Evolutionary conservation across 1,140 invertebrate genomes (phyloP), one percentile per base, ranked within the genome.

Genomic region (Formica exsecta): DNA sequence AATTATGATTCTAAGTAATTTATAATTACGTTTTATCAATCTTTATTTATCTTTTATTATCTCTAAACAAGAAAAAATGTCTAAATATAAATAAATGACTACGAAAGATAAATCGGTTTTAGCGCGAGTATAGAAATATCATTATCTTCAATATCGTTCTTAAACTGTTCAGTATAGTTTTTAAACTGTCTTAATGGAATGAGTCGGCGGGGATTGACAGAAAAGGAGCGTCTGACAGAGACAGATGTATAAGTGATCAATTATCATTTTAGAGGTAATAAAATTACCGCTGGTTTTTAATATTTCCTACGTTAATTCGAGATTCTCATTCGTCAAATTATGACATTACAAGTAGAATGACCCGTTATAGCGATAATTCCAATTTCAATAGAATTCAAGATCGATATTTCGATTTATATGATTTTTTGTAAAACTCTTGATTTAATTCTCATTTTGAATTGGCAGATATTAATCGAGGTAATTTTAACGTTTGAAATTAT

Each of bases 221-320:
- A 22, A 80, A 81, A 71, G 54, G 44, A 81, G 7, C n/a, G 19
- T 62, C 68, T 74, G 68, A 83, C 79, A 83, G 79, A 83, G 79
- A 83, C 68, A 29, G 54, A 83, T 83, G 68, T 48, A 68, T 25
- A 29, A 25, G 38, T 48, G 54, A 83, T 83, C 68, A 83, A 83
- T 83, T 83, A 57, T 83, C 57, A 83, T 83, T 74, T 83, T 7
- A 48, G 38, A 61, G n/a, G 36, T 83, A 61, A 83, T 83, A 62
- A 83, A 74, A 83, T 83, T 83, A 74, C 25, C 54, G 5, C 22
- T 44, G 66, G 19, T 41, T 51, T 73, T 51, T 73, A 61, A 83
- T 83, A 61, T 83, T 19, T 51, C 54, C 0, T 32, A 32, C 25
- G 13, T 73, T 61, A 61, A 36, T 73, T 73, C 79, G 48, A 73